These are phyloP conservation scores for Diuraphis noxia DNA, from an alignment of 1,140 invertebrate species.

Conservation along the genomic window DNA sequence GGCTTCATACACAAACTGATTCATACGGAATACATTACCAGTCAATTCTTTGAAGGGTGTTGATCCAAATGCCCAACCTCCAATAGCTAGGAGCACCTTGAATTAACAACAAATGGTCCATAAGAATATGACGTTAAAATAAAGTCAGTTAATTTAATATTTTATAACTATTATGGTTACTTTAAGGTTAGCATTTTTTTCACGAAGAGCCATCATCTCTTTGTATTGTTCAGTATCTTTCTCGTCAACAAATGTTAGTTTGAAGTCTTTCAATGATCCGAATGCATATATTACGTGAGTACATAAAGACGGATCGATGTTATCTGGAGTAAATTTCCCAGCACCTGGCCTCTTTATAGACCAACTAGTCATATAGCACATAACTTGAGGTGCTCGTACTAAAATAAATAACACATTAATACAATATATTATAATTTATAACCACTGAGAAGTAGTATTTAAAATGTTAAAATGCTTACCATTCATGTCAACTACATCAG, in stretches of 20 bases:
- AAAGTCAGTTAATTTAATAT: background rate
- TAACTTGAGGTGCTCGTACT: conserved; percentile 80
- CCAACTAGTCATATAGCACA: conserved; percentile 95
- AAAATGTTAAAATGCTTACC: conserved; percentile 57
- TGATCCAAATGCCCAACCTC: conserved; percentile 92
- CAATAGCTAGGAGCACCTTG: conserved; percentile 84
- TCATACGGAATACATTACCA: conserved; percentile 88
- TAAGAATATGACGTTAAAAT: background rate
- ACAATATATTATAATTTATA: background rate
- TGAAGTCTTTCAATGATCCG: conserved; percentile 82
- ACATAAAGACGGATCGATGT: conserved; percentile 84
- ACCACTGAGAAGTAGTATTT: background rate
- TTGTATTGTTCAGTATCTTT: conserved; percentile 79
- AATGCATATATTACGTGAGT: conserved; percentile 94
- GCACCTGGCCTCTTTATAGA: conserved; percentile 83
- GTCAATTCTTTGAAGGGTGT: conserved; percentile 91
- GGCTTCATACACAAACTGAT: conserved; percentile 91
- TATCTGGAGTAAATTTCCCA: conserved; percentile 83
- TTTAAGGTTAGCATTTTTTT: conserved; percentile 88
- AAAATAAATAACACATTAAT: conserved; percentile 52
- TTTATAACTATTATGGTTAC: conserved; percentile 60
- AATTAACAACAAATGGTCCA: background rate
- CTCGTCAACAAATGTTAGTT: conserved; percentile 74
- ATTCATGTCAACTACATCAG: conserved; percentile 61
- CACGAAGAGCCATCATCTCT: conserved; percentile 78